These are phyloP conservation scores for Callyntrura guangdongensis DNA, from an alignment of 2,888 invertebrate species.

Conservation along the genomic window DNA sequence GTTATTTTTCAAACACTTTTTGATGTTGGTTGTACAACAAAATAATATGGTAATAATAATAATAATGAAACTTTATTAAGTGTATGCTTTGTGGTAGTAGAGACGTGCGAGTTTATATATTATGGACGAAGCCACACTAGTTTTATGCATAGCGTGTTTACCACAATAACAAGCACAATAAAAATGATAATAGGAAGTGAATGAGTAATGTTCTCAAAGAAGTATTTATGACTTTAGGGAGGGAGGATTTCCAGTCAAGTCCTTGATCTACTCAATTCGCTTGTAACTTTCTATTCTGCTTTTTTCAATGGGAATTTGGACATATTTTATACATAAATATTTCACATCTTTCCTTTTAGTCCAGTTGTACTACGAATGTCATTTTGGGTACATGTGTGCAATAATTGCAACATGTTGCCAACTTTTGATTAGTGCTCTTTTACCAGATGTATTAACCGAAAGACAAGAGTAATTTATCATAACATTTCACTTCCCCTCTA, in stretches of 20 bases:
- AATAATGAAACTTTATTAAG: neutral
- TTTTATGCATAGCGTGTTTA: neutral
- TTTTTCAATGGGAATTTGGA: neutral
- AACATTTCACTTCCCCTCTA: too few species aligned
- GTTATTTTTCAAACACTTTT: neutral
- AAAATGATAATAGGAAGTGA: conserved; percentile 44
- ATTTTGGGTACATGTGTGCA: neutral
- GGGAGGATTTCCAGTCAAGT: conserved; percentile 18
- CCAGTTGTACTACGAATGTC: neutral
- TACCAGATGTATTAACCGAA: too few species aligned
- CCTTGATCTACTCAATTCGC: neutral
- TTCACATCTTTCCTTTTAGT: neutral
- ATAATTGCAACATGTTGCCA: too few species aligned
- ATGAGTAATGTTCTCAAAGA: conserved; percentile 26
- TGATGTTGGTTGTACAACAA: neutral
- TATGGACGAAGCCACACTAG: neutral
- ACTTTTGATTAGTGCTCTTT: too few species aligned
- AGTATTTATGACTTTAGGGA: conserved; percentile 28
- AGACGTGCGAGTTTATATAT: neutral
- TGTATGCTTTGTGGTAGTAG: neutral
- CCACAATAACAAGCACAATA: neutral
- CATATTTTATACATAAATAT: too few species aligned
- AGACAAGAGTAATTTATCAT: too few species aligned
- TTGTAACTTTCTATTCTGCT: neutral
- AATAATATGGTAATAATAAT: neutral